Base-by-base conservation (phyloP, 1,140 invertebrate genomes). In the Drosophila pseudoananassae region DNA sequence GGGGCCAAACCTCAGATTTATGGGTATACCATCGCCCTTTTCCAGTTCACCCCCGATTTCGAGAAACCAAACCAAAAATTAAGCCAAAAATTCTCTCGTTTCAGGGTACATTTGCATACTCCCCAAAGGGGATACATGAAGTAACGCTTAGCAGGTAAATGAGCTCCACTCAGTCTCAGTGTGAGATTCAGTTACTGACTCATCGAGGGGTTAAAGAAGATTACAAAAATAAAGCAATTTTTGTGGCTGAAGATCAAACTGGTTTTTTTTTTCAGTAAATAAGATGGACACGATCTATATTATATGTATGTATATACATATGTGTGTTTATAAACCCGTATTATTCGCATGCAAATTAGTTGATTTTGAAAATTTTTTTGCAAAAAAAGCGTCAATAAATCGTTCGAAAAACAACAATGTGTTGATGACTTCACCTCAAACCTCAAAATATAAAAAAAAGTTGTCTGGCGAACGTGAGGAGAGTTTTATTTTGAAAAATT, bases 371-470 rank as follows among this genome's bases (percentile, higher is more conserved):
- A 85, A 61, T 82, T 80, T 57, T 45, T 76, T 77, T 57, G 82
- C 82, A 60, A 78, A 76, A 69, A 49, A 53, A 17, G 6, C 40
- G 70, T 80, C 56, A 47, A 83, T 66, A 78, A 81, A 77, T 80
- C 57, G 59, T 50, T 54, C 57, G 54, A 52, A 57, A 69, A 68
- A 33, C 66, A 45, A 56, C 63, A 56, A 78, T 66, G 60, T 75
- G 83, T 68, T 68, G 82, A 87, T 87, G 82, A 87, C 82, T 87
- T 87, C 82, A 87, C 83, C 83, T 46, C 58, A 64, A 55, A 46
- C 23, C 43, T 27, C 25, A 27, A 27, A 27, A 27, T 27, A 27
- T 27, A n/a, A 47, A 66, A 49, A 12, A 14, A 65, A 52, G 27
- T 70, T 58, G 54, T 27, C 33, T 43, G 8, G 56, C 57, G 60